Evolutionary conservation across 2,113 vertebrate species (phyloP).

Genomic region (Hippoglossus stenolepis): DNA sequence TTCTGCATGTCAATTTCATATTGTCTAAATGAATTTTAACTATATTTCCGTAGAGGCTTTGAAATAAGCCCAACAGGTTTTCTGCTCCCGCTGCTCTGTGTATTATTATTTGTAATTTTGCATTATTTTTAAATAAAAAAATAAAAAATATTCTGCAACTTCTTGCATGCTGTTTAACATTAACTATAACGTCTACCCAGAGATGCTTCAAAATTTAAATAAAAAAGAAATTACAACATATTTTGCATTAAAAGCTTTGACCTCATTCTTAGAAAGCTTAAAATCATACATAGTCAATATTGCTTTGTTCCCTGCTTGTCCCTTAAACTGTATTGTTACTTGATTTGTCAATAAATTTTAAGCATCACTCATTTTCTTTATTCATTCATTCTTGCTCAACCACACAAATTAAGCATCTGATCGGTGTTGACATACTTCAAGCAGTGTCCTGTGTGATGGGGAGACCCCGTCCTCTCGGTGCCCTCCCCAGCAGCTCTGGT

Average conservation of each 20-base stretch:
- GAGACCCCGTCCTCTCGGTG: conserved; percentile 2
- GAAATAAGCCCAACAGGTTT: too few relatives aligned
- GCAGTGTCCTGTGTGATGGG: not conserved
- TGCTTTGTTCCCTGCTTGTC: not conserved
- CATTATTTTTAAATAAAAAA: too few relatives aligned
- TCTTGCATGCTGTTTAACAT: too few relatives aligned
- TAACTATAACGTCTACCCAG: not conserved
- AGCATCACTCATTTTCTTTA: too few relatives aligned
- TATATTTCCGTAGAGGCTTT: too few relatives aligned
- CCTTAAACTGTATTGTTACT: too few relatives aligned
- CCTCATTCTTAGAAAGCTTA: not conserved
- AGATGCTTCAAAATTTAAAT: not conserved
- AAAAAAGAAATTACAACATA: too few relatives aligned
- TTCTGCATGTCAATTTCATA: too few relatives aligned
- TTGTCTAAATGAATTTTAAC: too few relatives aligned
- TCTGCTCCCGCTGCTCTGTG: too few relatives aligned
- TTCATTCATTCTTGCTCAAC: not conserved
- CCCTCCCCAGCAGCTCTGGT: not conserved
- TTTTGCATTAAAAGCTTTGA: not conserved
- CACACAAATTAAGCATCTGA: not conserved
- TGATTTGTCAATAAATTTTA: conserved; percentile 22
- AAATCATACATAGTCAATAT: not conserved
- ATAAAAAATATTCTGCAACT: too few relatives aligned
- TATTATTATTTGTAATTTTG: too few relatives aligned
- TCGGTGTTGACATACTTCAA: not conserved